A percentile compares a stretch with the other conserved stretches of the same genome.
Conservation (phyloP, 2,888 invertebrate genomes). For the Odiellus spinosus region DNA sequence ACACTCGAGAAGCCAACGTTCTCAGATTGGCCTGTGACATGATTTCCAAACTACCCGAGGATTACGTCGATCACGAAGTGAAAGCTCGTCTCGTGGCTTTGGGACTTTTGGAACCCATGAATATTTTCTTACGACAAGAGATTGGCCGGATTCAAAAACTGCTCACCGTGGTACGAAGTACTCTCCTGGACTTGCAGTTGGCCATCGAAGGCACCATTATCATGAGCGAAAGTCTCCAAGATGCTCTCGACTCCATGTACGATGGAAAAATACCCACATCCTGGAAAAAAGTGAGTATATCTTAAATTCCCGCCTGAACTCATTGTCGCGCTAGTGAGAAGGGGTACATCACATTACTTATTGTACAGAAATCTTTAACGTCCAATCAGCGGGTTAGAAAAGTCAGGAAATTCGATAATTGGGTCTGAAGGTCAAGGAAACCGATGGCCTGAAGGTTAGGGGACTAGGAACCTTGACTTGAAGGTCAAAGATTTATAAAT, state of each 20-base stretch:
- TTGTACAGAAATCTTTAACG: too few species aligned
- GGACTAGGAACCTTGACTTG: too few species aligned
- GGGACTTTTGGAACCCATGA: conserved; percentile 87
- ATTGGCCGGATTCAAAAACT: conserved; percentile 70
- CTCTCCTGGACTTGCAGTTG: conserved; percentile 71
- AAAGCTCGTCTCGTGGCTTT: conserved; percentile 70
- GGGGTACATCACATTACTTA: too few species aligned
- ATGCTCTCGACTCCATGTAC: conserved; percentile 87
- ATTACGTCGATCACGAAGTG: conserved; percentile 73
- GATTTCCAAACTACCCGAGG: conserved; percentile 66
- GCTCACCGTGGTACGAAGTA: conserved; percentile 55
- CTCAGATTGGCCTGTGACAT: conserved; percentile 85
- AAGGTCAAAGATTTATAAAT: too few species aligned
- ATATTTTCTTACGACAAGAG: conserved; percentile 69
- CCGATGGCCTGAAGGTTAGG: too few species aligned
- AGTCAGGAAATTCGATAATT: too few species aligned
- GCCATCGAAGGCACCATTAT: conserved; percentile 95
- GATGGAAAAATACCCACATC: conserved; percentile 82
- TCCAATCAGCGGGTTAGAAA: too few species aligned
- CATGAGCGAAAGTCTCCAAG: conserved; percentile 78
- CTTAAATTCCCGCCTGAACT: too few species aligned
- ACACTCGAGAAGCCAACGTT: conserved; percentile 80
- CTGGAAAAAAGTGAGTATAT: conserved; percentile 70
- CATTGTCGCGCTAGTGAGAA: too few species aligned
- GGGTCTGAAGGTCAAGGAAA: too few species aligned